Base-by-base conservation (phyloP, 1,140 invertebrate species). In the Leptinotarsa lineolata region DNA sequence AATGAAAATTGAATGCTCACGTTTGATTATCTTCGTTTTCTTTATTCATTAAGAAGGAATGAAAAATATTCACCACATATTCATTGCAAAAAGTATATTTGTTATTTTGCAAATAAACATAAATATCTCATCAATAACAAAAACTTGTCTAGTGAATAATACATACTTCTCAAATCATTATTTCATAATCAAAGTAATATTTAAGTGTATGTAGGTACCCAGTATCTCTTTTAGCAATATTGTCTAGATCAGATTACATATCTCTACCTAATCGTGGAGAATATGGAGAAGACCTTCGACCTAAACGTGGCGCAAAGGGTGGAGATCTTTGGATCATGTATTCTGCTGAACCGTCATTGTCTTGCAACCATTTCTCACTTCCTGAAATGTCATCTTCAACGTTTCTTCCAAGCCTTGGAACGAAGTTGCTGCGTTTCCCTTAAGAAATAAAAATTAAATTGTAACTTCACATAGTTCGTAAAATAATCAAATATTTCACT, bases 281-380 rank as follows among this genome's bases (percentile, higher is more conserved):
- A 45, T 71, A 71, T 39, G 60, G 30, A 21, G 18, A 44, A 13
- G 30, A 30, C 21, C 69, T 39, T 71, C 46, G 66, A 22, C 71
- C 71, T 16, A 72, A 16, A 20, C 71, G n/a, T 16, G 71, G 71
- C 44, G 71, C 71, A 45, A 72, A 72, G n/a, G 71, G 71, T 46
- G 71, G 71, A 24, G 71, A 72, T 59, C 71, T 66, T 48, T 72
- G 39, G 20, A 59, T 54, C 44, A 72, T 30, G 21, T 71, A 71
- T 16, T 71, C 71, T 21, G 22, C 61, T 12, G 54, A 15, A 39
- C 11, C 54, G 6, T 66, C 71, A 30, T 8, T 72, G 15, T 72
- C 61, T 59, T 24, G 15, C 18, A 70, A 60, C 71, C 71, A 72
- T 59, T 67, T 65, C 8, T 72, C 71, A 24, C 59, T 72, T 13